Evolutionary conservation across 2,888 invertebrate species (phyloP), one percentile per base, ranked within the genome.

Genomic region (Leucophora obtusa): DNA sequence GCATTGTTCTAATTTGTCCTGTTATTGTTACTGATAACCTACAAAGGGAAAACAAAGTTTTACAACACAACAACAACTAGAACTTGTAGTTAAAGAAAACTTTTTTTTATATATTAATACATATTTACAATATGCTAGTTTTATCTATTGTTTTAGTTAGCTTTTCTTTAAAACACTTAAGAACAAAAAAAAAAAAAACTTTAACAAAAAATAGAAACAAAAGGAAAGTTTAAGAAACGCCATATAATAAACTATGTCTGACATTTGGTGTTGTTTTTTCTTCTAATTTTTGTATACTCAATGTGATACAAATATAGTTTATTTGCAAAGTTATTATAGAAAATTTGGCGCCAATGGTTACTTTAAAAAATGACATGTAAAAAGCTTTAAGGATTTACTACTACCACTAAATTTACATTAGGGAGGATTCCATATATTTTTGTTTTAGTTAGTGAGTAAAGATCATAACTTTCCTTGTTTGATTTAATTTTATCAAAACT

Each of bases 241-340:
- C 53, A 66, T 56, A 66, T 54, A 66, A 56, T 66, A 75, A n/a
- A 65, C 59, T 65, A 60, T 66, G 65, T 58, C 56, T 75, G 72
- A 77, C 74, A 63, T 56, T 63, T 53, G 38, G 43, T 21, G 28
- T 66, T 58, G 75, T 51, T 53, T 18, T 24, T 69, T 18, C n/a
- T 54, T 66, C 5, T 15, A 21, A 14, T 2, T 18, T 15, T 74
- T 75, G 70, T 38, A 77, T 73, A 77, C 59, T 72, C 15, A 3
- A 54, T 38, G 54, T 66, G 56, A 54, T 54, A 66, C 54, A 54
- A 54, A 66, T 33, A 66, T 54, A 66, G 66, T 66, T 73, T 79
- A 73, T 70, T 70, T 81, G 66, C 59, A 58, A 79, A 83, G 82
- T 82, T 83, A 83, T 83, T 83, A 78, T 83, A 68, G 63, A 74